These are phyloP conservation scores for Platycheirus rosarum DNA, from an alignment of 2,888 invertebrate genomes.

Conservation along the genomic window DNA sequence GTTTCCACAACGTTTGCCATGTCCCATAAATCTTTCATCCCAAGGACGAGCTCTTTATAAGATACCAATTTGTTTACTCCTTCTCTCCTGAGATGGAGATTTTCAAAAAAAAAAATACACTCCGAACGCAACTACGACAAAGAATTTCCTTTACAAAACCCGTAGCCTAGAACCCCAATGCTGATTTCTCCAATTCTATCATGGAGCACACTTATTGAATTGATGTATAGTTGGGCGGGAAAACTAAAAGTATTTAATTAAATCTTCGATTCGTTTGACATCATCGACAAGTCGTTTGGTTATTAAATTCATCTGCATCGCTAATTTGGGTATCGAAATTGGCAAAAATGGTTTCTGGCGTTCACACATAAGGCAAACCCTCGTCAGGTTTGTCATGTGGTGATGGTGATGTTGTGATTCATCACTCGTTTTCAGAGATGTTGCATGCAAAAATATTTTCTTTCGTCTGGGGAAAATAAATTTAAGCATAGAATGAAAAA, in stretches of 20 bases:
- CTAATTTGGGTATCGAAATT: conserved; percentile 62
- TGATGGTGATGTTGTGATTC: conserved; percentile 41
- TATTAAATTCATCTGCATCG: conserved; percentile 61
- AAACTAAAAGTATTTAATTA: conserved; percentile 67
- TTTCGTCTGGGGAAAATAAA: conserved; percentile 1
- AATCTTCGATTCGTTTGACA: conserved; percentile 40
- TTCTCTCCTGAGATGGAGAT: not conserved
- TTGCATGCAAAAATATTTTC: conserved; percentile 45
- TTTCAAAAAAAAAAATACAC: not conserved
- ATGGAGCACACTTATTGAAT: conserved; percentile 51
- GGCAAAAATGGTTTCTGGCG: conserved; percentile 47
- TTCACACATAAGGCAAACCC: conserved; percentile 1
- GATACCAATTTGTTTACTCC: not conserved
- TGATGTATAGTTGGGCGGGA: conserved; percentile 21
- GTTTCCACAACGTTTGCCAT: too few relatives aligned
- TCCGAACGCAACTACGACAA: not conserved
- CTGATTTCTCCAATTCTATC: conserved; percentile 8
- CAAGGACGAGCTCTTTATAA: not conserved
- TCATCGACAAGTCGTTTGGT: conserved; percentile 2
- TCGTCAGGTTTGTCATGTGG: conserved; percentile 23
- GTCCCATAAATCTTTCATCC: too few relatives aligned
- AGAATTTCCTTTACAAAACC: not conserved
- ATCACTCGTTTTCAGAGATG: conserved; percentile 41
- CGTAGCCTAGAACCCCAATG: not conserved
- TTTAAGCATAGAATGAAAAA: not conserved